These are phyloP conservation scores for Micrasema longulum DNA, from an alignment of 1,140 invertebrate species.

Conservation along the genomic window DNA sequence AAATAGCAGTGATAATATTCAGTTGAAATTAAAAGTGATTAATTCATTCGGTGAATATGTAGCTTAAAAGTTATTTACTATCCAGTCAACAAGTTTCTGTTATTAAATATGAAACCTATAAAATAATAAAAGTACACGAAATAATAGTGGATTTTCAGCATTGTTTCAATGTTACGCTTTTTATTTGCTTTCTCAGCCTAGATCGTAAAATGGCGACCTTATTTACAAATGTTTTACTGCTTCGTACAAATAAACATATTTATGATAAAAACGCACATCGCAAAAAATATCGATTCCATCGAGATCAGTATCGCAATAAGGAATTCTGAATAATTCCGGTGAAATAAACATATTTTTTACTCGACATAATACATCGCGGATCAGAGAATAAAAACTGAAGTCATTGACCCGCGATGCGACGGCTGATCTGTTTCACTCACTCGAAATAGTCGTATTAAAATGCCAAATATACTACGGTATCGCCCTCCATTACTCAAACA, in stretches of 20 bases:
- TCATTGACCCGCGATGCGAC: background rate
- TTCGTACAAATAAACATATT: background rate
- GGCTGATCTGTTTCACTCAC: constrained; percentile 2
- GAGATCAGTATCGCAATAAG: too few species aligned
- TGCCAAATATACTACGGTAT: background rate
- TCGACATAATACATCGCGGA: background rate
- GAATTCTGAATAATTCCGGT: too few species aligned
- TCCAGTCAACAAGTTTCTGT: too few species aligned
- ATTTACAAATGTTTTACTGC: constrained; percentile 6
- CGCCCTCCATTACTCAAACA: constrained; percentile 5
- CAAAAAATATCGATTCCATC: too few species aligned
- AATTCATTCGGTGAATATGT: too few species aligned
- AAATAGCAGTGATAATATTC: too few species aligned
- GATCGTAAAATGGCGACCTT: background rate
- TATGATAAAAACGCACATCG: background rate
- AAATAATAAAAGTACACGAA: too few species aligned
- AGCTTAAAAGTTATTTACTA: too few species aligned
- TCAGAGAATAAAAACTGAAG: background rate
- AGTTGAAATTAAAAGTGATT: too few species aligned
- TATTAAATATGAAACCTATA: too few species aligned
- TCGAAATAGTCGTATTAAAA: background rate
- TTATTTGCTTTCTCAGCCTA: background rate
- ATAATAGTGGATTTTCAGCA: too few species aligned
- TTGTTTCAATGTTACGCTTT: background rate
- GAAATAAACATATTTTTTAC: too few species aligned